Conservation (phyloP, 1,140 invertebrate species). For the Achroia grisella region DNA sequence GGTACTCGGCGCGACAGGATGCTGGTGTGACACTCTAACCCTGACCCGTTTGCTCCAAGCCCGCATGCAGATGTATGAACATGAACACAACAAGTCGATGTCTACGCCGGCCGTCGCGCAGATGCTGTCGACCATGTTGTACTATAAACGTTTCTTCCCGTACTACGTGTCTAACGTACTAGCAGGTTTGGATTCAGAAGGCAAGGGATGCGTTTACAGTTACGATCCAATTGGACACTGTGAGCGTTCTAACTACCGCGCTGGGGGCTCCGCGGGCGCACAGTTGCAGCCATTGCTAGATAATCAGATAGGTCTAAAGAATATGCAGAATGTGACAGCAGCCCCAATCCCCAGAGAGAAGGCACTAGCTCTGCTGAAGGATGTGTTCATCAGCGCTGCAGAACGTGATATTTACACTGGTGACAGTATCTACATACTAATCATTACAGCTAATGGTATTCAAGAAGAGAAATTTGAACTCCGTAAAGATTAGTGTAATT, state of each 20-base stretch:
- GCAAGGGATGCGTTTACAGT: slow-evolving; percentile 95
- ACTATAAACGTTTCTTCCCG: slow-evolving; percentile 98
- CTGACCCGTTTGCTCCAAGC: slow-evolving; percentile 90
- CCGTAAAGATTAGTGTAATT: slow-evolving; percentile 83
- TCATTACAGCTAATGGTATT: slow-evolving; percentile 93
- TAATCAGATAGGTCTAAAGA: slow-evolving; percentile 92
- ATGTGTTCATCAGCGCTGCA: slow-evolving; percentile 97
- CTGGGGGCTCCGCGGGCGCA: slow-evolving; percentile 88
- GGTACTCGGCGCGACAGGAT: slow-evolving; percentile 92
- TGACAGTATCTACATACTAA: slow-evolving; percentile 90
- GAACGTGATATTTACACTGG: slow-evolving; percentile 98
- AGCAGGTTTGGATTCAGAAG: slow-evolving; percentile 89
- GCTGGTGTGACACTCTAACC: slow-evolving; percentile 98
- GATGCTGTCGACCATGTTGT: slow-evolving; percentile 96
- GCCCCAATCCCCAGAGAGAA: slow-evolving; percentile 82
- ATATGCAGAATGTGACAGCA: slow-evolving; percentile 81
- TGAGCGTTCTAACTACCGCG: slow-evolving; percentile 85
- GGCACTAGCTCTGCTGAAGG: slow-evolving; percentile 90
- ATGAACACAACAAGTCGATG: slow-evolving; percentile 97
- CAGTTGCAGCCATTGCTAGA: slow-evolving; percentile 90
- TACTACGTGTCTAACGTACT: slow-evolving; percentile 98
- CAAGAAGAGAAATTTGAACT: slow-evolving; percentile 80
- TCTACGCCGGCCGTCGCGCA: slow-evolving; percentile 93
- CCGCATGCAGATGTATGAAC: slow-evolving; percentile 95
- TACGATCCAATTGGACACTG: slow-evolving; percentile 98